These are phyloP conservation scores for Epinotia demarniana DNA, from an alignment of 2,888 invertebrate genomes.

Conservation along the genomic window DNA sequence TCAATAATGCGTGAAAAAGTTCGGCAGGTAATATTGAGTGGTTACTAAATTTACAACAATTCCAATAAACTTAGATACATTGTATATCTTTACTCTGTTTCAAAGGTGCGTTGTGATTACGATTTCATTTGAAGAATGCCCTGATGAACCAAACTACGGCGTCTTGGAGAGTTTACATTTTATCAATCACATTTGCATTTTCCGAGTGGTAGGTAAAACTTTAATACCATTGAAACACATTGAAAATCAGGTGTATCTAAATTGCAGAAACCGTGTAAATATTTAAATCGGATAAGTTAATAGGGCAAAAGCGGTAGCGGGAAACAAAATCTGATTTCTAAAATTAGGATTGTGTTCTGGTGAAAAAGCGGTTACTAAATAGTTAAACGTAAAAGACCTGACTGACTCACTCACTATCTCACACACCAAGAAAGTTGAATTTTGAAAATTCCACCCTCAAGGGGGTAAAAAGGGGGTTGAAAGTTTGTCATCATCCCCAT, in stretches of 20 bases:
- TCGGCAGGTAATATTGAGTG: too few species aligned
- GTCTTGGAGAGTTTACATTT: constrained; percentile 5
- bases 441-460: too few species aligned
- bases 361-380: background rate
- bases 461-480: too few species aligned
- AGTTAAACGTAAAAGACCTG: background rate
- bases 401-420: too few species aligned
- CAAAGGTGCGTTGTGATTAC: too few species aligned
- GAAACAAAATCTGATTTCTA: background rate
- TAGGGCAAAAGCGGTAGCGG: constrained; percentile 30
- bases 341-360: background rate
- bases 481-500: too few species aligned
- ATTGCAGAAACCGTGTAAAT: constrained; percentile 73
- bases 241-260: constrained; percentile 75
- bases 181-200: constrained; percentile 53
- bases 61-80: background rate
- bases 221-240: constrained; percentile 60
- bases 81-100: background rate
- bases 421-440: too few species aligned
- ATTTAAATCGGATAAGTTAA: constrained; percentile 75
- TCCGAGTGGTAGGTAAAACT: constrained; percentile 48
- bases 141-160: background rate
- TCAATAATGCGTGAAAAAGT: too few species aligned
- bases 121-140: background rate
- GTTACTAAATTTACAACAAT: too few species aligned